Conservation (phyloP, 2,888 invertebrate species). For the Philereme transversata region DNA sequence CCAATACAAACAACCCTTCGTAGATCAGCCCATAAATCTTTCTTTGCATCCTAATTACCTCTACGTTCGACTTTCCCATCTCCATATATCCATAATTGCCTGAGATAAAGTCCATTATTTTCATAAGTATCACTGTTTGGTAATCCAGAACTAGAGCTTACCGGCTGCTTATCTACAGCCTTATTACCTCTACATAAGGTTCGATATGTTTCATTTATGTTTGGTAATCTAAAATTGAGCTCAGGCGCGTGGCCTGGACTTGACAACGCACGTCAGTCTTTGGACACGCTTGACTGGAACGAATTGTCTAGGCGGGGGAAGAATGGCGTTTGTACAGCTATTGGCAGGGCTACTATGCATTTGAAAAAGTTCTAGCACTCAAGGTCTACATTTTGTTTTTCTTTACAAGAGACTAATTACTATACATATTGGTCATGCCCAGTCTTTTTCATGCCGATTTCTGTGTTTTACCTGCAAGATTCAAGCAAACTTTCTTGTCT, state of each 20-base stretch:
- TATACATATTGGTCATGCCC: no score
- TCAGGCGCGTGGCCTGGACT: conserved; percentile 70
- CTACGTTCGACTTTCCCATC: conserved; percentile 46
- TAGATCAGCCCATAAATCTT: conserved; percentile 62
- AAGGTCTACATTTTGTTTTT: not conserved
- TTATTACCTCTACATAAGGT: conserved; percentile 34
- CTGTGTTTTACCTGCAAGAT: no score
- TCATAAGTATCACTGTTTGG: conserved; percentile 22
- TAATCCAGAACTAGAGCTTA: conserved; percentile 21
- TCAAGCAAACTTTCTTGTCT: no score
- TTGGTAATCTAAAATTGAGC: conserved; percentile 57
- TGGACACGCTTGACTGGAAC: conserved; percentile 78
- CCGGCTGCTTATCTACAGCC: conserved; percentile 17
- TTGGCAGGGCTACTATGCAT: conserved; percentile 36
- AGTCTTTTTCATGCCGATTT: no score
- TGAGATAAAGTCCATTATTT: conserved; percentile 30
- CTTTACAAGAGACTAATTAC: not conserved
- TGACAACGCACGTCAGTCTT: conserved; percentile 65
- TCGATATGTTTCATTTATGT: conserved; percentile 30
- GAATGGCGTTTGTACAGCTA: conserved; percentile 44
- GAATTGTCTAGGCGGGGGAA: conserved; percentile 72
- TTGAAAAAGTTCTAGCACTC: conserved; percentile 2
- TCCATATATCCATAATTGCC: conserved; percentile 29
- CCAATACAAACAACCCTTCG: conserved; percentile 35
- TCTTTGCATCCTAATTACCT: conserved; percentile 58